A percentile compares a stretch with the other conserved stretches of the same genome.
These are phyloP conservation scores for Harmothoe impar DNA, from an alignment of 2,888 invertebrate species.

Conservation along the genomic window DNA sequence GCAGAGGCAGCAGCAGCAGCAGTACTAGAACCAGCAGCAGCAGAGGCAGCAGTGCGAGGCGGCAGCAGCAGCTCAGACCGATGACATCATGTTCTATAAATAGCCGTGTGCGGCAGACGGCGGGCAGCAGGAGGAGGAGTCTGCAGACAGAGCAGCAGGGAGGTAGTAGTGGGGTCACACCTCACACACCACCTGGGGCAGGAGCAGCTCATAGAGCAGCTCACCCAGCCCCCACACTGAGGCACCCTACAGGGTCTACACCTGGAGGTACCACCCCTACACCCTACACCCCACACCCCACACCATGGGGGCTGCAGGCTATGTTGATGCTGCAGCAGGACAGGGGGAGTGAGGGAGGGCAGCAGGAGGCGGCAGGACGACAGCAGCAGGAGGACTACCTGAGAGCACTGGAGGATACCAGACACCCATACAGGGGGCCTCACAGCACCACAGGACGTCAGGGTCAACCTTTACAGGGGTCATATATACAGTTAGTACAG, in stretches of 20 bases:
- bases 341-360: neutral
- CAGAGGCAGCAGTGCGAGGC: neutral
- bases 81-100: conserved; percentile 29
- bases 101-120: neutral
- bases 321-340: neutral
- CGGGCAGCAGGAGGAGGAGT: neutral
- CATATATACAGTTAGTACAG: no score
- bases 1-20: neutral
- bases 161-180: neutral
- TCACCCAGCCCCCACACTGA: neutral
- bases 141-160: neutral
- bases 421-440: neutral
- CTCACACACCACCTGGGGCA: neutral
- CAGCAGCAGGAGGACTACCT: conserved; percentile 10
- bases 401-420: neutral
- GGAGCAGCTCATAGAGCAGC: neutral
- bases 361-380: neutral
- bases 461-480: no score
- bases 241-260: neutral
- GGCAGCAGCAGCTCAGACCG: neutral
- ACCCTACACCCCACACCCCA: no score
- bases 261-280: neutral
- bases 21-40: neutral
- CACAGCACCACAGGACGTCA: no score
- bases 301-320: neutral